Percentiles rank a stretch among this genome's conserved stretches.
phyloP scores from a whole-genome alignment of 1,140 invertebrate genomes.

The Campoletis sonorensis region DNA sequence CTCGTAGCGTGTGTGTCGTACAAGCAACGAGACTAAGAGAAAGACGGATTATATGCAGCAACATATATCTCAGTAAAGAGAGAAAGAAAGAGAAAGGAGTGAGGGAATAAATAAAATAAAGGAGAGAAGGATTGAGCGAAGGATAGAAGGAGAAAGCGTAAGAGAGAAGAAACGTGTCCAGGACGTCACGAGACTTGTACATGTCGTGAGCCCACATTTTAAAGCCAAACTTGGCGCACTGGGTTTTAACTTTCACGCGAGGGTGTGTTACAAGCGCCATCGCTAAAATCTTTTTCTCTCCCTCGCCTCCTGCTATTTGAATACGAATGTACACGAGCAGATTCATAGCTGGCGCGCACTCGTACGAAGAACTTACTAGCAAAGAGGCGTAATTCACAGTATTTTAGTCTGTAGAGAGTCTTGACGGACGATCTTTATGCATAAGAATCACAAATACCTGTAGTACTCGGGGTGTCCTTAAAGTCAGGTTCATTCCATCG shows the following conservation, averaged over 20 bases:
- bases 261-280: conserved; percentile 48
- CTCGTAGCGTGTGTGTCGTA: conserved; percentile 6
- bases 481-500: neutral
- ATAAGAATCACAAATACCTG: too few species aligned
- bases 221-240: conserved; percentile 57
- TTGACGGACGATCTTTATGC: neutral
- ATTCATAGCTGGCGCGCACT: neutral
- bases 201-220: conserved; percentile 45
- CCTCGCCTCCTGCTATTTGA: neutral
- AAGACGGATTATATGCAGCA: conserved; percentile 31
- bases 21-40: conserved; percentile 1
- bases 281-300: conserved; percentile 18
- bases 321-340: neutral
- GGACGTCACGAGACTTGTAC: conserved; percentile 33
- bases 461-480: too few species aligned
- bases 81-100: neutral
- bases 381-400: neutral
- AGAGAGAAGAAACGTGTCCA: conserved; percentile 35
- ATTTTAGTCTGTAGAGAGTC: neutral
- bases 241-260: conserved; percentile 58
- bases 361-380: neutral
- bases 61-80: neutral
- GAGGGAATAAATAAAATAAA: neutral
- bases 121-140: neutral
- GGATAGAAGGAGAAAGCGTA: conserved; percentile 15